These are phyloP conservation scores for Eucera pruinosa DNA, from an alignment of 2,888 invertebrate species.

Conservation along the genomic window DNA sequence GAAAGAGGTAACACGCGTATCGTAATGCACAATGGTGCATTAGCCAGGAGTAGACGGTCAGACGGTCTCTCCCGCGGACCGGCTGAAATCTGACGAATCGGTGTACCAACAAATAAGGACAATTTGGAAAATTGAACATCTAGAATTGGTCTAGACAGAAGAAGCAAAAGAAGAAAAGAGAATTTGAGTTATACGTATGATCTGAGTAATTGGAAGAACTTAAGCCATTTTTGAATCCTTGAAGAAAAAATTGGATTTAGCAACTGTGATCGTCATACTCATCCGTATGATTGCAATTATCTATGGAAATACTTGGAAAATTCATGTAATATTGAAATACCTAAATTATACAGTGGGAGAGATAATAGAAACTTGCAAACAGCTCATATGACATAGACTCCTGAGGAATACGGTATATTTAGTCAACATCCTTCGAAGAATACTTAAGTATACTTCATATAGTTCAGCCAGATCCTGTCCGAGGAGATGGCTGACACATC, in stretches of 20 bases:
- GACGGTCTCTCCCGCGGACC: slow-evolving; percentile 65
- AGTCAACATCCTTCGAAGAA: not conserved
- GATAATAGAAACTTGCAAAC: not conserved
- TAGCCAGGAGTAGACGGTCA: slow-evolving; percentile 69
- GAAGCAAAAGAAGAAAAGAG: not conserved
- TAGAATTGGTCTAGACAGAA: not conserved
- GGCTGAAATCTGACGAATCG: slow-evolving; percentile 38
- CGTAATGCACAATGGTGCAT: slow-evolving; percentile 74
- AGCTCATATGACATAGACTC: not conserved
- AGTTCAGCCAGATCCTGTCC: not conserved
- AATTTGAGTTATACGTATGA: not conserved
- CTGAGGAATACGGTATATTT: not conserved
- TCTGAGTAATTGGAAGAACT: not conserved
- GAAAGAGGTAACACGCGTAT: slow-evolving; percentile 64
- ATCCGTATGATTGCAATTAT: slow-evolving; percentile 11
- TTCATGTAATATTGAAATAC: not conserved
- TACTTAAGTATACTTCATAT: not conserved
- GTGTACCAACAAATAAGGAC: not conserved
- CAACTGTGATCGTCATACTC: not conserved
- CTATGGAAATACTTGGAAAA: not conserved
- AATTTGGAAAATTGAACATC: not conserved
- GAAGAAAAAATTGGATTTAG: not conserved
- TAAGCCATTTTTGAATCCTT: not conserved
- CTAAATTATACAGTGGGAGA: not conserved
- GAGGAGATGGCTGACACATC: slow-evolving; percentile 45